Percentiles rank a stretch among this genome's conserved stretches.
These are phyloP conservation scores for Phenganax stokvisi DNA, from an alignment of 92 coral and sea anemone genomes.

Conservation along the genomic window DNA sequence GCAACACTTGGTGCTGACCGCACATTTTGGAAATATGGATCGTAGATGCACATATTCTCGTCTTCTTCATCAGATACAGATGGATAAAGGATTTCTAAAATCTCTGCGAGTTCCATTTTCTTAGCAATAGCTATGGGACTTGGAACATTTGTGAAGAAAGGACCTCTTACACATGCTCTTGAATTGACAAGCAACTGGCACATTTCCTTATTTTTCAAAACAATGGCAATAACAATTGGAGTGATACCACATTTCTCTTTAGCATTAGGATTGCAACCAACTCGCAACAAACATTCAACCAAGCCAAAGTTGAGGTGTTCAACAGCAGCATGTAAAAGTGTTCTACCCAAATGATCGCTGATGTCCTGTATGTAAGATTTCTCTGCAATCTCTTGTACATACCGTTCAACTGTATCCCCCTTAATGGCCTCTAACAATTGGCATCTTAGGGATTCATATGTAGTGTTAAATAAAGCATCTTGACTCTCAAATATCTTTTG, in stretches of 20 bases:
- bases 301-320: background rate
- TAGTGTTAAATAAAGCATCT: slow-evolving; percentile 11
- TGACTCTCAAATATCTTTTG: slow-evolving; percentile 25
- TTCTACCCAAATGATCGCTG: slow-evolving; percentile 15
- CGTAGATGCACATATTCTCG: slow-evolving; percentile 39
- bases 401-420: slow-evolving; percentile 21
- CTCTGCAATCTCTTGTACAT: slow-evolving; percentile 29
- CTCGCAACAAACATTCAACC: slow-evolving; percentile 15
- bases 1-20: background rate
- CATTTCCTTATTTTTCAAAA: slow-evolving; percentile 9
- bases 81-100: slow-evolving; percentile 36
- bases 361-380: background rate
- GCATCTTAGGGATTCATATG: slow-evolving; percentile 18
- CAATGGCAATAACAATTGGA: background rate
- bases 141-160: slow-evolving; percentile 44
- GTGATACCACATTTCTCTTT: slow-evolving; percentile 27
- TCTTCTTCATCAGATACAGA: slow-evolving; percentile 36
- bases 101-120: slow-evolving; percentile 45
- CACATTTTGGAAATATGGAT: slow-evolving; percentile 25
- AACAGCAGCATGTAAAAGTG: slow-evolving; percentile 6
- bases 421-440: slow-evolving; percentile 27
- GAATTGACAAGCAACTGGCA: slow-evolving; percentile 27
- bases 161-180: slow-evolving; percentile 39
- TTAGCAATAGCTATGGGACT: slow-evolving; percentile 46
- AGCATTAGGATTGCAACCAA: slow-evolving; percentile 13